Percentiles rank a stretch among this genome's conserved stretches.
These are phyloP conservation scores for Hycleus cichorii DNA, from an alignment of 1,140 invertebrate species.

Conservation along the genomic window DNA sequence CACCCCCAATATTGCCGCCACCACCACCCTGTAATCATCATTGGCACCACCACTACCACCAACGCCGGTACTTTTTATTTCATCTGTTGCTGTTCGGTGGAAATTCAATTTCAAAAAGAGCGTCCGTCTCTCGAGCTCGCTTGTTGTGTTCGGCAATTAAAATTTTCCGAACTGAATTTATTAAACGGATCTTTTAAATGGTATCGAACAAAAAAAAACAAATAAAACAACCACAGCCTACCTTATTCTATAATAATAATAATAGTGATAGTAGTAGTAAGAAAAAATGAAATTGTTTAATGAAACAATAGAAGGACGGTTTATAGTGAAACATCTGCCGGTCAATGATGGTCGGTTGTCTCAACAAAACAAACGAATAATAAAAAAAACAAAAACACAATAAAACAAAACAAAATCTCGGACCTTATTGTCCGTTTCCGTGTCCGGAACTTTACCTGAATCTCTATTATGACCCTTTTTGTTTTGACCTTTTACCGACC, in stretches of 20 bases:
- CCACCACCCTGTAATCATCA: neutral
- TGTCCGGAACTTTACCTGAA: conserved; percentile 7
- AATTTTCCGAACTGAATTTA: no score
- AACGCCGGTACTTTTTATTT: no score
- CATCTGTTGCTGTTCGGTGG: neutral
- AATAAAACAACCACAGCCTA: neutral
- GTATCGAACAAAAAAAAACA: no score
- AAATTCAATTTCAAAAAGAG: conserved; percentile 10
- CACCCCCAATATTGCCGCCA: no score
- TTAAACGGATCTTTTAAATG: no score
- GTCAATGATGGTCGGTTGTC: neutral
- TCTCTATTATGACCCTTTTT: neutral
- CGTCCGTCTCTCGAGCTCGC: neutral
- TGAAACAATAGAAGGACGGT: no score
- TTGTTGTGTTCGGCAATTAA: no score
- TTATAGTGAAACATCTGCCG: conserved; percentile 6
- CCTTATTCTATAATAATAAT: neutral
- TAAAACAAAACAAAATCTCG: conserved; percentile 5
- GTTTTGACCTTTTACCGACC: conserved; percentile 2
- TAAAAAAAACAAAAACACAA: no score
- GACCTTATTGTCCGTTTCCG: conserved; percentile 8
- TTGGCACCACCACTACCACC: no score
- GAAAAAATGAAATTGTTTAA: neutral
- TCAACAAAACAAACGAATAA: no score
- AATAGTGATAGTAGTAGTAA: neutral